phyloP scores from a whole-genome alignment of 2,888 invertebrate genomes.

The Rhyacophila evoluta region DNA sequence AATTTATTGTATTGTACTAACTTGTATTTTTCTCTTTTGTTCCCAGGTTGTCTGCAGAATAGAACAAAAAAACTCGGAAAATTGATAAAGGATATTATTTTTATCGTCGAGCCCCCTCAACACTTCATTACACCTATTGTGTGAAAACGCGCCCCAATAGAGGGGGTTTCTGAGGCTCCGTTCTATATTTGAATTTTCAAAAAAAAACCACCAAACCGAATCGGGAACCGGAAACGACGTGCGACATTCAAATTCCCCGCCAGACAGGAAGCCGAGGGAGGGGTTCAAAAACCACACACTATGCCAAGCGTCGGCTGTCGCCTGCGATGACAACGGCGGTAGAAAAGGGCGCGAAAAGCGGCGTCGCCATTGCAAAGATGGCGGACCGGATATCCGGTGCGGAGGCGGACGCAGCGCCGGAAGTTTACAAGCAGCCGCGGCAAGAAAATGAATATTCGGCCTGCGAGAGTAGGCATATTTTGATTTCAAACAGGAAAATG shows the following conservation, averaged over 20 bases:
- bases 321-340: conserved; percentile 49
- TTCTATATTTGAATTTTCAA: conserved; percentile 6
- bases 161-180: background rate
- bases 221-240: conserved; percentile 25
- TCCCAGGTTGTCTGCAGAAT: conserved; percentile 6
- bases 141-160: conserved; percentile 1
- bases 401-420: conserved; percentile 46
- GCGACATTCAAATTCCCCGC: conserved; percentile 20
- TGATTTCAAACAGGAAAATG: conserved; percentile 48
- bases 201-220: conserved; percentile 31
- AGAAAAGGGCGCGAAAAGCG: conserved; percentile 46
- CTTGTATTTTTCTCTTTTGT: conserved; percentile 16
- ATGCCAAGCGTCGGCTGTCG: background rate
- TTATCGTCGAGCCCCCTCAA: conserved; percentile 16
- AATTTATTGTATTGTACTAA: conserved; percentile 8
- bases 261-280: conserved; percentile 29
- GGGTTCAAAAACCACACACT: conserved; percentile 36
- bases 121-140: conserved; percentile 18
- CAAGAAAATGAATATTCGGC: conserved; percentile 17
- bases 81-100: conserved; percentile 24
- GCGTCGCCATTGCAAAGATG: conserved; percentile 47
- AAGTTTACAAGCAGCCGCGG: conserved; percentile 31
- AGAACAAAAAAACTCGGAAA: conserved; percentile 1
- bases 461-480: conserved; percentile 1
- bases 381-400: conserved; percentile 50